Base-by-base conservation (phyloP, 2,888 invertebrate species). In the Diaperis boleti region DNA sequence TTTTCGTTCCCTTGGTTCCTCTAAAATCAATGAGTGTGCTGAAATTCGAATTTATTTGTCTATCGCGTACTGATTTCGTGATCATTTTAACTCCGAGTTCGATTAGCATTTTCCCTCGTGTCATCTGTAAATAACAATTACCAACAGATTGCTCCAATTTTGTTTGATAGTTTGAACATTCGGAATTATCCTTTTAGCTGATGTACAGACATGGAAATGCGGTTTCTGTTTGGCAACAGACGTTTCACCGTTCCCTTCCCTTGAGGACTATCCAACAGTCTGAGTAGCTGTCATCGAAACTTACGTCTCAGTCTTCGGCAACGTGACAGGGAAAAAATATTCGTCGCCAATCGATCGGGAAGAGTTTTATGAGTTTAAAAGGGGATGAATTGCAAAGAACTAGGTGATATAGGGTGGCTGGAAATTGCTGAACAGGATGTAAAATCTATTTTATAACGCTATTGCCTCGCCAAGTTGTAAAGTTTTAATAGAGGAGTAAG, bases 211-310 rank as follows among this genome's bases (percentile, higher is more conserved):
- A 52, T 52, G 52, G 22, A 52, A 22, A 37, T 52, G 37, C 13
- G 52, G 13, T 50, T 35, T 33, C 18, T 18, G 35, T 39, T 45
- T 14, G 3, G 20, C 5, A 37, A 37, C 52, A 52, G 37, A 39
- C 52, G 37, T 39, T 39, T 39, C 26, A 29, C 41, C 45, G 13
- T 11, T 10, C 18, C 37, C 22, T 11, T 57, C 57, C 57, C 57
- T 47, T 15, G 57, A 57, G 57, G 17, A 33, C 47, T 44, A 47
- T 57, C 45, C 20, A 45, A 47, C 26, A 15, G 44, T 44, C 57
- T 47, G 44, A 45, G 45, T 11, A 57, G 45, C 45, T 57, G 57
- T 57, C 57, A 57, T 57, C 57, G 35, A 57, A 57, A 41, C 55
- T 56, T 44, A 55, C 55, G 44, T 56, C 55, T 56, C 33, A 22